Base-by-base conservation (phyloP, 1,140 invertebrate species). In the Eumaeus atala region DNA sequence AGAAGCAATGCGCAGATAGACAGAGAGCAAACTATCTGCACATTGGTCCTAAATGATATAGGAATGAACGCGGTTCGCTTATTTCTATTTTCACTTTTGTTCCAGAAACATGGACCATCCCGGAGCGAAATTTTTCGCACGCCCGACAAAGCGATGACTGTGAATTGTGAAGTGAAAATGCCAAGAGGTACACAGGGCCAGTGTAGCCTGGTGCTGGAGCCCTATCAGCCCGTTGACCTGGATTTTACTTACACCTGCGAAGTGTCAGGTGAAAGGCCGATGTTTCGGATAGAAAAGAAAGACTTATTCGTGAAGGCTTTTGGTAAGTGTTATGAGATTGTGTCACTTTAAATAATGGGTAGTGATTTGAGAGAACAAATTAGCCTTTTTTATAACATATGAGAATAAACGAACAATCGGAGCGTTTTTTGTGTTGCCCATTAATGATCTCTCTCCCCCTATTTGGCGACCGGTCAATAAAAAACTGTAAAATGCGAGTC, bases 241-340 rank as follows among this genome's bases (percentile, higher is more conserved):
- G 63, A 74, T 40, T 67, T 75, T 17, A 58, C 21, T 0, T 71
- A 70, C 48, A 58, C 65, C 1, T 85, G 82, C 49, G 82, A 80
- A 40, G 72, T 76, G 0, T 81, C 77, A 0, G 81, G 79, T 0
- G 81, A 85, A 33, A 51, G 76, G 48, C 81, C 81, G 0, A 66
- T 54, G 47, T 85, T 85, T 33, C 67, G 61, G 9, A 72, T 78
- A 6, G 67, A 59, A 0, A 66, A 64, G 9, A 61, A 70, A 42
- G 65, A 66, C 17, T 57, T 70, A 9, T 14, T 65, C 1, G 58
- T 83, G 18, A 58, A 59, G 16, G 54, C 63, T 34, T 54, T 71
- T 10, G 72, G 79, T 77, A 40, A 59, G 67, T 54, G 3, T 33
- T 38, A 9, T 47, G 21, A 28, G n/a, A n/a, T n/a, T n/a, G n/a